These are phyloP conservation scores for Neoarius graeffei DNA, from an alignment of 2,113 vertebrate genomes.

Conservation along the genomic window DNA sequence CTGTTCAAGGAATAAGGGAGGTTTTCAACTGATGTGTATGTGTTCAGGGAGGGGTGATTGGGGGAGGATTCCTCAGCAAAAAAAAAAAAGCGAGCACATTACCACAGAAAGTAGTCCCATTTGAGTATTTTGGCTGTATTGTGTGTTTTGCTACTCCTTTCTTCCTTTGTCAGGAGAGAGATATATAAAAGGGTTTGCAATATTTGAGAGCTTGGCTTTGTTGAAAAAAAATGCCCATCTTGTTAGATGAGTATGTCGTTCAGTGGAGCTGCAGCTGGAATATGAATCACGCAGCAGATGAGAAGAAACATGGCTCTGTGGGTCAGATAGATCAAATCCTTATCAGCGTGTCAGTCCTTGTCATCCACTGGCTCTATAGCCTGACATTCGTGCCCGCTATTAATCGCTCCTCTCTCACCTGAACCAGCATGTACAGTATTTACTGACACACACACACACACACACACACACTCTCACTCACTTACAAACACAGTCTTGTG, in stretches of 20 bases:
- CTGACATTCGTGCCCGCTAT: conserved; percentile 25
- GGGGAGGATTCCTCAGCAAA: conserved; percentile 40
- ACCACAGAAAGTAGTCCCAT: conserved; percentile 38
- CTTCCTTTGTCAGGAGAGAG: not conserved
- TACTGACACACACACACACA: conserved; percentile 18
- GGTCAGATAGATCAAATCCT: conserved; percentile 56
- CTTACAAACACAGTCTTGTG: not conserved
- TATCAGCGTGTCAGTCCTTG: conserved; percentile 53
- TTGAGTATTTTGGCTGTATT: conserved; percentile 36
- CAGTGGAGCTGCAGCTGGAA: conserved; percentile 13
- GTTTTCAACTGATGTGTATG: conserved; percentile 45
- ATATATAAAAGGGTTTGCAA: not conserved
- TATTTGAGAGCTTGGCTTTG: not conserved
- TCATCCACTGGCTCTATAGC: conserved; percentile 45
- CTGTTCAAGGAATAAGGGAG: conserved; percentile 51
- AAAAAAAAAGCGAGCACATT: conserved; percentile 30
- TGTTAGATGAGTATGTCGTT: not conserved
- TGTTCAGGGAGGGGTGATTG: conserved; percentile 13
- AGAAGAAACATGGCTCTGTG: conserved; percentile 39
- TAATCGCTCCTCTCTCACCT: conserved; percentile 44
- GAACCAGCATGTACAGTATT: conserved; percentile 42
- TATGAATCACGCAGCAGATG: conserved; percentile 43
- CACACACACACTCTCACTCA: not conserved
- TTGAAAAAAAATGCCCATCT: not conserved
- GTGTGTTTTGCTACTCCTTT: conserved; percentile 3